These are phyloP conservation scores for Echinarachnius parma DNA, from an alignment of 53 echinoderm and acorn worm species.

Conservation along the genomic window DNA sequence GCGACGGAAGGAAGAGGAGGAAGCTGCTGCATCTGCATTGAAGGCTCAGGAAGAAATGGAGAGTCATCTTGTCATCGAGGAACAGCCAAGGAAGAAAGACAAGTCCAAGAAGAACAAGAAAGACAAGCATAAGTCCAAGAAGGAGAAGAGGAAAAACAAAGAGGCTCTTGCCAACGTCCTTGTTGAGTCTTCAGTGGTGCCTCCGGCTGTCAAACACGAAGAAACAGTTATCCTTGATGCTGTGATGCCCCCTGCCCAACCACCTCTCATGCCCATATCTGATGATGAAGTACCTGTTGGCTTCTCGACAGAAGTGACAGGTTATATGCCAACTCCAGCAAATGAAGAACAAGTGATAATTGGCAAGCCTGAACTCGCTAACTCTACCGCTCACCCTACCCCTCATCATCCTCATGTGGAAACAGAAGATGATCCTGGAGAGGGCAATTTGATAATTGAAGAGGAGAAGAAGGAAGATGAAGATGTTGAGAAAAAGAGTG, in stretches of 20 bases:
- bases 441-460: slow-evolving; percentile 30
- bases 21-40: slow-evolving; percentile 38
- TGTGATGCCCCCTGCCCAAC: slow-evolving; percentile 22
- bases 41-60: slow-evolving; percentile 44
- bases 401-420: slow-evolving; percentile 25
- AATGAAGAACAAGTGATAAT: background rate
- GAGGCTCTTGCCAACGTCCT: slow-evolving; percentile 11
- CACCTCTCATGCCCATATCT: slow-evolving; percentile 20
- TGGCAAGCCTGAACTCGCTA: background rate
- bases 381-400: background rate
- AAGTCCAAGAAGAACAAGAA: slow-evolving; percentile 55
- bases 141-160: slow-evolving; percentile 43
- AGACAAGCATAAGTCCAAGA: slow-evolving; percentile 62
- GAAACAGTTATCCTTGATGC: slow-evolving; percentile 24
- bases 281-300: slow-evolving; percentile 34
- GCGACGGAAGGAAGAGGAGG: slow-evolving; percentile 54
- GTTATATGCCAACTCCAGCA: background rate
- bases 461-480: slow-evolving; percentile 41
- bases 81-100: slow-evolving; percentile 35
- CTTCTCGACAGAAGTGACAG: slow-evolving; percentile 25
- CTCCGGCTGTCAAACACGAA: slow-evolving; percentile 25
- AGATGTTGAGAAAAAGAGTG: slow-evolving; percentile 35
- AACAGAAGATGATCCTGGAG: slow-evolving; percentile 43
- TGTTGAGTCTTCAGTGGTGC: background rate
- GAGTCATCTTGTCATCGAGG: background rate